phyloP scores from a whole-genome alignment of 2,888 invertebrate genomes.

The Odiellus spinosus region DNA sequence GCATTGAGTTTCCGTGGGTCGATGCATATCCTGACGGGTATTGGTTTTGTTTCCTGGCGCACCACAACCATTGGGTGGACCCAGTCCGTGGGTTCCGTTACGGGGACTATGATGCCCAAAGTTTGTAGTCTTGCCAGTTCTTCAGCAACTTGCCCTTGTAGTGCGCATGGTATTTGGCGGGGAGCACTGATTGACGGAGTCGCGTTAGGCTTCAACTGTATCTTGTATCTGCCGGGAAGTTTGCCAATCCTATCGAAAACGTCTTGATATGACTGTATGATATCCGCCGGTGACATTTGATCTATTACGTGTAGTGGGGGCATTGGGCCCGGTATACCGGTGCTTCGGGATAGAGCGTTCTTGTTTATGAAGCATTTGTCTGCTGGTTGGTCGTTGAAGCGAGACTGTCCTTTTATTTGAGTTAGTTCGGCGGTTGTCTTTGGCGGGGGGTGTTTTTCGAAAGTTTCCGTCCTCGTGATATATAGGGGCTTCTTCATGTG shows the following conservation, averaged over 20 bases:
- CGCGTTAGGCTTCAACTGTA: neutral
- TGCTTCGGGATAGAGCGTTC: too few species aligned
- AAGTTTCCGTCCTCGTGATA: too few species aligned
- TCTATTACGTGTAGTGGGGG: too few species aligned
- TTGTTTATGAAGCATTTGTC: too few species aligned
- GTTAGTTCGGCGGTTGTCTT: too few species aligned
- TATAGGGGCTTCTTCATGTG: too few species aligned
- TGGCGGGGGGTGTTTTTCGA: too few species aligned
- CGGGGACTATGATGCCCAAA: slow-evolving; percentile 2
- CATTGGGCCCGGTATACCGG: too few species aligned
- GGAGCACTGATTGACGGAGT: neutral
- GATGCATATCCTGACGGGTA: slow-evolving; percentile 24
- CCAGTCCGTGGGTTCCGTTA: neutral
- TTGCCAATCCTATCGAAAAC: slow-evolving; percentile 1
- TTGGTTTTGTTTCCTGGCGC: slow-evolving; percentile 19
- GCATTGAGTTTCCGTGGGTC: slow-evolving; percentile 25
- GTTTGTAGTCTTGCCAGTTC: slow-evolving; percentile 2
- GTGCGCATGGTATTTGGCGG: slow-evolving; percentile 4
- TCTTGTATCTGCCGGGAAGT: slow-evolving; percentile 2
- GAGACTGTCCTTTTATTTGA: too few species aligned
- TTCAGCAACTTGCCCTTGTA: slow-evolving; percentile 1
- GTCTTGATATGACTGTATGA: too few species aligned
- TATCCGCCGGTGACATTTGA: too few species aligned
- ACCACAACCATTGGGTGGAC: slow-evolving; percentile 23
- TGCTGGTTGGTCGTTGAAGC: too few species aligned